A percentile compares a stretch with the other conserved stretches of the same genome.
Conservation (phyloP, 2,888 invertebrate species). For the Lottia gigantea region DNA sequence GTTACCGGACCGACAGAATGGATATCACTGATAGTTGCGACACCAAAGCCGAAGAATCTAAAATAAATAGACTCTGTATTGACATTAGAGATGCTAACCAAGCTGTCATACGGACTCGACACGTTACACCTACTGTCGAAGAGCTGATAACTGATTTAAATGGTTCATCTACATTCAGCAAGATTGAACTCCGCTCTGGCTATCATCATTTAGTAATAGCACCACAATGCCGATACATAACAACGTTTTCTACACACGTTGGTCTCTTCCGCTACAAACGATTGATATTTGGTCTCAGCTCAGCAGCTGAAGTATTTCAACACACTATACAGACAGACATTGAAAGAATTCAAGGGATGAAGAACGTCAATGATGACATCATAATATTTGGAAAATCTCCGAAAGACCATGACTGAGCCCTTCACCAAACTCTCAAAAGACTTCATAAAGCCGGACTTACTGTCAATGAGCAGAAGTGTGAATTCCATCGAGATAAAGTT, state of each 20-base stretch:
- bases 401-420: constrained; percentile 21
- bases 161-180: constrained; percentile 36
- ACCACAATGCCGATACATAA: constrained; percentile 33
- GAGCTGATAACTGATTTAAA: constrained; percentile 37
- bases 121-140: constrained; percentile 40
- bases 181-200: constrained; percentile 35
- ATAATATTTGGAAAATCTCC: constrained; percentile 24
- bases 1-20: constrained; percentile 25
- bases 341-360: constrained; percentile 16
- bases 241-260: constrained; percentile 36
- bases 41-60: constrained; percentile 29
- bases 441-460: constrained; percentile 24
- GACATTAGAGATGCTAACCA: constrained; percentile 41
- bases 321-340: constrained; percentile 13
- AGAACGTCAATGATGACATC: constrained; percentile 29
- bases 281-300: constrained; percentile 12
- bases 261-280: constrained; percentile 31
- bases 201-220: constrained; percentile 43
- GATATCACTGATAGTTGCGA: constrained; percentile 29
- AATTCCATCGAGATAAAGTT: constrained; percentile 19
- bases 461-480: constrained; percentile 26
- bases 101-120: constrained; percentile 34
- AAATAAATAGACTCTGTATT: constrained; percentile 36
- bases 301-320: constrained; percentile 30
- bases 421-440: constrained; percentile 16